Conservation (phyloP, 2,797 vertebrate genomes). For the Lepilemur ruficaudatus region DNA sequence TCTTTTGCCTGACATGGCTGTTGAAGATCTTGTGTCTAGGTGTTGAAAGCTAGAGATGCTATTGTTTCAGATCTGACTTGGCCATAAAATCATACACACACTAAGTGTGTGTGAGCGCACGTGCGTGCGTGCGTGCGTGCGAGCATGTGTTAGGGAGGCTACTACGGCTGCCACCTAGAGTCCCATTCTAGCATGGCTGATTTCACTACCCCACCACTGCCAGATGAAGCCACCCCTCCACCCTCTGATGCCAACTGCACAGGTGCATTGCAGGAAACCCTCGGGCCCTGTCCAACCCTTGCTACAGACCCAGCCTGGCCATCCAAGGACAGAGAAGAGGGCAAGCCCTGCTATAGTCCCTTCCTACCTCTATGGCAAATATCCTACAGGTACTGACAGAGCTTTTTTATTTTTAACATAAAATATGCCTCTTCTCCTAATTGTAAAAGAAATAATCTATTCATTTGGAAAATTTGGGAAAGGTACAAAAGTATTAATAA, state of each 20-base stretch:
- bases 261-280: neutral
- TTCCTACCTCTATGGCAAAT: neutral
- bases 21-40: neutral
- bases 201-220: neutral
- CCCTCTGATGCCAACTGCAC: neutral
- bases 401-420: neutral
- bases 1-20: neutral
- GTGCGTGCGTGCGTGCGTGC: neutral
- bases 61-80: neutral
- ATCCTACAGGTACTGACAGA: neutral
- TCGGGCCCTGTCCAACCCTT: neutral
- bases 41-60: neutral
- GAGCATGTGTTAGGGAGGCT: neutral
- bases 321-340: neutral
- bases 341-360: neutral
- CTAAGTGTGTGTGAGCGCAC: too few species aligned
- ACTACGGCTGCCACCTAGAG: neutral
- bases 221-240: too few species aligned
- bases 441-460: neutral
- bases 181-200: neutral
- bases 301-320: neutral
- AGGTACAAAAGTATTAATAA: neutral
- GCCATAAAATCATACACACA: neutral
- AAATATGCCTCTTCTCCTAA: neutral
- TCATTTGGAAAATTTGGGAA: neutral